Evolutionary conservation across 2,888 invertebrate genomes (phyloP), one percentile per base, ranked within the genome.

Genomic region (Pilophorus perplexus): DNA sequence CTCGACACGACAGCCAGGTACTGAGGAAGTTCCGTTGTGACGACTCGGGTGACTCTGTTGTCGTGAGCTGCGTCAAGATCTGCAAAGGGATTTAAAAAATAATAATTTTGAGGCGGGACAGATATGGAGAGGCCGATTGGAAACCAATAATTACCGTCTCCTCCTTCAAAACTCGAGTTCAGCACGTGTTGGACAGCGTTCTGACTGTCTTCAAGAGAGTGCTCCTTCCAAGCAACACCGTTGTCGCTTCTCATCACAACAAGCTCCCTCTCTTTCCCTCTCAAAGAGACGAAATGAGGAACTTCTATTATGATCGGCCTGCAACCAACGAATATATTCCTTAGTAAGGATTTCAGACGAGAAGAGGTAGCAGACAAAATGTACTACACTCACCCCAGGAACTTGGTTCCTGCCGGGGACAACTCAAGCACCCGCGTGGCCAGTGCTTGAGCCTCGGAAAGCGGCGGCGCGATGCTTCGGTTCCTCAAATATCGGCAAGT

Each of bases 171-270:
- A 74, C 92, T 90, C 75, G 94, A 93, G 75, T 93, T 92, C 68
- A 98, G 80, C 22, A 93, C 91, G 76, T 96, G 95, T 79, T 95
- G 87, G 28, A 93, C 87, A 52, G 90, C 89, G 75, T 93, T 90
- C 75, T 93, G 92, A 62, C 85, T 88, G 67, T 91, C 89, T 74
- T 89, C 87, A 68, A 91, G 78, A 37, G 88, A 88, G 52, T 99
- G 99, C 76, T 99, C 99, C 71, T 93, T 89, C 99, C 99, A 99
- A 27, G 90, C 93, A 78, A 98, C 96, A 16, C 99, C 99, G 74
- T 97, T 95, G 78, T 99, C 98, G 2, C 96, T 96, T 54, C 98
- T 85, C 70, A 99, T 80, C 71, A 99, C 90, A 37, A 97, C 89
- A 54, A 99, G 93, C 82, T 99, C 99, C 3, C 99, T 85, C 77